Percentiles rank a stretch among this genome's conserved stretches.
These are phyloP conservation scores for Xyrichtys novacula DNA, from an alignment of 2,797 vertebrate species.

Conservation along the genomic window DNA sequence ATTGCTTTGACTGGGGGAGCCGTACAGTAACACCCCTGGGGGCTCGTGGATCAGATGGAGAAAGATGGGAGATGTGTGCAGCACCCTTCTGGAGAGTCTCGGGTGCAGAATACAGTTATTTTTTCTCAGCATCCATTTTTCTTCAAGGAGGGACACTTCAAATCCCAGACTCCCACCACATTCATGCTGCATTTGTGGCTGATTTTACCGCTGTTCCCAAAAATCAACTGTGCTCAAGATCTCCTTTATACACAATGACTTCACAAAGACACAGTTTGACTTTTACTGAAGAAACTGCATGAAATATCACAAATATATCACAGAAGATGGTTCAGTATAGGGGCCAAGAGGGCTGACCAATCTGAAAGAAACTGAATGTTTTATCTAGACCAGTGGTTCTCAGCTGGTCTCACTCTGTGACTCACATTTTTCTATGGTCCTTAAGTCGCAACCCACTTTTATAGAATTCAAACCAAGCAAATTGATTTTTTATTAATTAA, in stretches of 20 bases:
- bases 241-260: not conserved
- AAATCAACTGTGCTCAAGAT: slow-evolving; percentile 4
- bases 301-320: not conserved
- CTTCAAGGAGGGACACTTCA: slow-evolving; percentile 38
- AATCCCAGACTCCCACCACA: slow-evolving; percentile 21
- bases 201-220: slow-evolving; percentile 1
- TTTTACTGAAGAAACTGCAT: not conserved
- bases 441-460: too few relatives aligned
- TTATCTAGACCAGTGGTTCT: too few relatives aligned
- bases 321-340: not conserved
- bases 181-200: slow-evolving; percentile 35
- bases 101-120: slow-evolving; percentile 46
- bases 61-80: slow-evolving; percentile 43
- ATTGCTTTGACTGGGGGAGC: slow-evolving; percentile 54
- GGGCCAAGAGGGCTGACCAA: too few relatives aligned
- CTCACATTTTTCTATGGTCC: too few relatives aligned
- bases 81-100: slow-evolving; percentile 51
- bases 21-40: slow-evolving; percentile 54
- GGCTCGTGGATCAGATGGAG: slow-evolving; percentile 65
- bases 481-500: too few relatives aligned
- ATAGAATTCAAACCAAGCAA: too few relatives aligned
- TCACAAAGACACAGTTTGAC: not conserved
- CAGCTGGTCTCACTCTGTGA: too few relatives aligned
- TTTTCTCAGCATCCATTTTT: slow-evolving; percentile 47
- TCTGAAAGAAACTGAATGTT: not conserved